Conservation (phyloP, 2,797 vertebrate species). For the Meda fulgida region DNA sequence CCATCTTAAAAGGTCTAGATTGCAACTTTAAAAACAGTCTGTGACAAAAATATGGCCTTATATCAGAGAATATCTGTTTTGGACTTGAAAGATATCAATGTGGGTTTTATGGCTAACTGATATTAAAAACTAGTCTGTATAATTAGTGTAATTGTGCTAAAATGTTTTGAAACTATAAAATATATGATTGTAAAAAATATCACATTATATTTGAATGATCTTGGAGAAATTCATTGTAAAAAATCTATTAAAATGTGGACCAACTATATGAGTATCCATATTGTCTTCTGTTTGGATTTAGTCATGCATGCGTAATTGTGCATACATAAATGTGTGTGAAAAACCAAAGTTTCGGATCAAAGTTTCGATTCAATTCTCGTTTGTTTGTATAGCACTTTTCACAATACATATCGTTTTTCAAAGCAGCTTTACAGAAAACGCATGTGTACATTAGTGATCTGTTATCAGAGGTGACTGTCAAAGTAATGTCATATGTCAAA, state of each 20-base stretch:
- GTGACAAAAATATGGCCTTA: neutral
- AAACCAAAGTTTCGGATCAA: neutral
- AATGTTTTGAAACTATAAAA: constrained; percentile 22
- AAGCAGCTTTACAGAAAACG: neutral
- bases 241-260: neutral
- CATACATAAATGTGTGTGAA: neutral
- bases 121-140: constrained; percentile 26
- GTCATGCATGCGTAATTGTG: neutral
- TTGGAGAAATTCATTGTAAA: constrained; percentile 8
- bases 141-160: constrained; percentile 5
- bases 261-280: neutral
- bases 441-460: neutral
- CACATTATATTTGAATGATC: constrained; percentile 19
- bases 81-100: neutral
- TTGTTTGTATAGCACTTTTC: neutral
- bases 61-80: neutral
- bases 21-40: neutral
- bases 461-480: no score
- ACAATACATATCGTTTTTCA: neutral
- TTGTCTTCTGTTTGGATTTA: neutral
- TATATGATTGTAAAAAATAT: constrained; percentile 54
- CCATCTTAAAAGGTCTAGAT: neutral
- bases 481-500: neutral
- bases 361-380: neutral
- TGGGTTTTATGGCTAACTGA: constrained; percentile 50